Conservation (phyloP, 2,888 invertebrate species). For the Disparrhopalites patrizii region DNA sequence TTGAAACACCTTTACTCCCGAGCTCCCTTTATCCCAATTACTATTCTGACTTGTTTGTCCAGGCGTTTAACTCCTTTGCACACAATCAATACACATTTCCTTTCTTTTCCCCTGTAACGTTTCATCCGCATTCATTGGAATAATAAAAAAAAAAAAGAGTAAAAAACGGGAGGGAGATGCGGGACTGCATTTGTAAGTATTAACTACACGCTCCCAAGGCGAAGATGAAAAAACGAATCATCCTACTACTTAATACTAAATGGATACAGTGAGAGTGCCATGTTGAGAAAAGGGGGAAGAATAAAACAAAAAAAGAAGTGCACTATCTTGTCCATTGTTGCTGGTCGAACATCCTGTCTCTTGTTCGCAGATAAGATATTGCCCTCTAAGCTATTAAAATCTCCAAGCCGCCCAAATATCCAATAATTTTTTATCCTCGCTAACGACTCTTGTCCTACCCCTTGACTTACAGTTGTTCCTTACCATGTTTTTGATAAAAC, state of each 20-base stretch:
- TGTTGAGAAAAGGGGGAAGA: neutral
- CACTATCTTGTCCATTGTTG: no score
- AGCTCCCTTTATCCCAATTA: neutral
- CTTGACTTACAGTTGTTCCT: neutral
- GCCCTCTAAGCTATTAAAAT: slow-evolving; percentile 8
- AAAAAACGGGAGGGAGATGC: no score
- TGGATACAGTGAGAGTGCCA: no score
- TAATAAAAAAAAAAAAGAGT: no score
- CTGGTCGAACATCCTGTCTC: neutral
- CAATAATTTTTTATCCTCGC: no score
- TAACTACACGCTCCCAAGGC: no score
- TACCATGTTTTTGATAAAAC: neutral
- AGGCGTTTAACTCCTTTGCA: no score
- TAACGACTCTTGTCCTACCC: neutral
- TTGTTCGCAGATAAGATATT: slow-evolving; percentile 10
- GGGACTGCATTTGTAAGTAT: neutral
- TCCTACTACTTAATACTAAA: no score
- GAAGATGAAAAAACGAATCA: neutral
- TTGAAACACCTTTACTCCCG: neutral
- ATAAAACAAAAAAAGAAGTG: neutral
- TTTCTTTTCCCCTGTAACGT: neutral
- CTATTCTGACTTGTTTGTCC: slow-evolving; percentile 5
- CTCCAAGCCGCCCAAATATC: neutral
- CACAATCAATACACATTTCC: no score
- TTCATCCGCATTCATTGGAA: neutral